Evolutionary conservation across 2,797 vertebrate genomes (phyloP).

Genomic region (Cygnus olor): DNA sequence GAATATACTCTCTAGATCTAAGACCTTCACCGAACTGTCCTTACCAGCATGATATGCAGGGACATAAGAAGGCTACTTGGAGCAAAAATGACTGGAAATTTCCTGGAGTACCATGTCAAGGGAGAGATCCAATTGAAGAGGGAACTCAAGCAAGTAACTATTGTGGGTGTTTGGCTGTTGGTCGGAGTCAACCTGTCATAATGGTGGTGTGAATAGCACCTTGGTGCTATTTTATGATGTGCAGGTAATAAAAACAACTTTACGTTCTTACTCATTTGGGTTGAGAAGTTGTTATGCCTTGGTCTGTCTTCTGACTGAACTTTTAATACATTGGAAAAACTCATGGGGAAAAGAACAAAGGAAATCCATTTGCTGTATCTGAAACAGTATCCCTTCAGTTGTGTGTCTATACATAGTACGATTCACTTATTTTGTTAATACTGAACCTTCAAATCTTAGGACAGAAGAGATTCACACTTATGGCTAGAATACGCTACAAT

Average conservation of each 20-base stretch:
- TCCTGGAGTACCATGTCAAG: neutral
- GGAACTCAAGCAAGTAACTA: accelerated
- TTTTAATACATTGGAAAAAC: neutral
- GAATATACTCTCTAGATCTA: neutral
- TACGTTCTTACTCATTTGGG: neutral
- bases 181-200: neutral
- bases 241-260: neutral
- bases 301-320: neutral
- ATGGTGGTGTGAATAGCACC: neutral
- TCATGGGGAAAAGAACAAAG: slow-evolving; percentile 12
- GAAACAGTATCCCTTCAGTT: slow-evolving; percentile 3
- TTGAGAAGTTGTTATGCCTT: neutral
- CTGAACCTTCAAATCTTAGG: neutral
- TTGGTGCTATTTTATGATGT: neutral
- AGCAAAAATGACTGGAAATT: neutral
- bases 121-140: neutral
- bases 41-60: neutral
- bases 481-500: neutral
- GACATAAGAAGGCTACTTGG: accelerated
- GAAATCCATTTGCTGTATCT: slow-evolving; percentile 11
- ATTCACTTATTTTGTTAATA: neutral
- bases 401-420: slow-evolving; percentile 10
- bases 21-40: neutral
- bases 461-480: neutral
- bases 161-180: neutral